Conservation (phyloP, 2,888 invertebrate species). For the Lasioglossum figueresi region DNA sequence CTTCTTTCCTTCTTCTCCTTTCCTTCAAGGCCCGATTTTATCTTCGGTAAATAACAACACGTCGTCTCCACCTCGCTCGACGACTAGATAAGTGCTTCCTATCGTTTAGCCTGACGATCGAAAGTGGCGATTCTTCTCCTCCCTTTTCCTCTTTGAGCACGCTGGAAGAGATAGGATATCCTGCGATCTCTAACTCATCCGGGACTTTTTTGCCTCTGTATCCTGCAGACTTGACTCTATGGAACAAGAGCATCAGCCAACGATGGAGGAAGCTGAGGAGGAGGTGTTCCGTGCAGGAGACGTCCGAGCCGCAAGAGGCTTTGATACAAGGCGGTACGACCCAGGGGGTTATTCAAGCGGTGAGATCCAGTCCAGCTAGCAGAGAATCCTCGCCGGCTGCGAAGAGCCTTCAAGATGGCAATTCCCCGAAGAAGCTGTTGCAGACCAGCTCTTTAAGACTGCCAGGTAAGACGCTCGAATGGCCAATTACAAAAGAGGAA, state of each 20-base stretch:
- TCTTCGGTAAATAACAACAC: slow-evolving; percentile 60
- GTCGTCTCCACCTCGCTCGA: slow-evolving; percentile 39
- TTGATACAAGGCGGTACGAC: slow-evolving; percentile 84
- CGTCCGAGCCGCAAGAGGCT: slow-evolving; percentile 85
- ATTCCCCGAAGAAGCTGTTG: slow-evolving; percentile 77
- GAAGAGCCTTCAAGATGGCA: slow-evolving; percentile 77
- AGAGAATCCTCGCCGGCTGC: slow-evolving; percentile 81
- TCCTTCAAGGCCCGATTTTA: slow-evolving; percentile 51
- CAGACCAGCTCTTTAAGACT: slow-evolving; percentile 84
- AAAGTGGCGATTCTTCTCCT: slow-evolving; percentile 19
- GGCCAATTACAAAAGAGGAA: not conserved
- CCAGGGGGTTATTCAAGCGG: slow-evolving; percentile 75
- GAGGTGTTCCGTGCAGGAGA: slow-evolving; percentile 86
- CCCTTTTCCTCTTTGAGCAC: not conserved
- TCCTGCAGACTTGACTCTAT: slow-evolving; percentile 87
- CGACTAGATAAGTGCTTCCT: slow-evolving; percentile 64
- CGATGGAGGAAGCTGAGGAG: slow-evolving; percentile 90
- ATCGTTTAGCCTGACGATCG: slow-evolving; percentile 56
- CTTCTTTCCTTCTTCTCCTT: not conserved
- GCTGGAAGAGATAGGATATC: slow-evolving; percentile 15
- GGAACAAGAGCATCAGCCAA: slow-evolving; percentile 91
- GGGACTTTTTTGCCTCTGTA: not conserved
- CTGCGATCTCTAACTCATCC: slow-evolving; percentile 24
- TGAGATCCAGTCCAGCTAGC: slow-evolving; percentile 80
- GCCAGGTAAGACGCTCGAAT: slow-evolving; percentile 77